Evolutionary conservation across 30 jellyfish, hydroid and myxozoan species (phyloP).

Genomic region (Cassiopea xamachana): DNA sequence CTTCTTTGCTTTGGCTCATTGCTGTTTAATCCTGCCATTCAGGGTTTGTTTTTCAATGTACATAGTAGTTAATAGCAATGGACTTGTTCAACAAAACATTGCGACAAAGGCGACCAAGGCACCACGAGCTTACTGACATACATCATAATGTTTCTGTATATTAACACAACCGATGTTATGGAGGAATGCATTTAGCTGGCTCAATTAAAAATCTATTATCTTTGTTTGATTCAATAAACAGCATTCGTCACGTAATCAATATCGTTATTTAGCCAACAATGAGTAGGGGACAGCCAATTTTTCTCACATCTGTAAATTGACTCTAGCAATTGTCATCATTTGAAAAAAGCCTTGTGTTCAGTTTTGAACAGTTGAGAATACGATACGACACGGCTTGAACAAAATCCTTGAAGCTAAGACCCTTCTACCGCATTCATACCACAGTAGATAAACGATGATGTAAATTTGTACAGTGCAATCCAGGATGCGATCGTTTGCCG

Average conservation of each 20-base stretch:
- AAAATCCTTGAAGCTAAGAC: neutral
- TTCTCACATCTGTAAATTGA: neutral
- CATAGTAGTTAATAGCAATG: constrained; percentile 62
- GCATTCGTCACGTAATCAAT: neutral
- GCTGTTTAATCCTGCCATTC: constrained; percentile 62
- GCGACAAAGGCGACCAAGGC: neutral
- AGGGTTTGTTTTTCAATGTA: constrained; percentile 51
- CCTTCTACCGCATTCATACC: constrained; percentile 9
- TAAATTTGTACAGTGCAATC: neutral
- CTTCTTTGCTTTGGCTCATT: constrained; percentile 50
- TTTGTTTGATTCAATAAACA: neutral
- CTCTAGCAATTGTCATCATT: neutral
- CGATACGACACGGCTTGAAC: neutral
- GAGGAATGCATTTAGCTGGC: neutral
- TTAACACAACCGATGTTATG: neutral
- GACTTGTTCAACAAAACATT: constrained; percentile 36
- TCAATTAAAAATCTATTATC: neutral
- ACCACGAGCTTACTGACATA: constrained; percentile 6
- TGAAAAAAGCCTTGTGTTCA: neutral
- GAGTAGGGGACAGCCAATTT: neutral
- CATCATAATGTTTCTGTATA: neutral
- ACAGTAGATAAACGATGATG: constrained; percentile 12
- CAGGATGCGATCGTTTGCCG: neutral
- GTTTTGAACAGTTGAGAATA: neutral
- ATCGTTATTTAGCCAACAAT: neutral